Conservation (phyloP, 2,113 vertebrate genomes). For the Lepus europaeus region DNA sequence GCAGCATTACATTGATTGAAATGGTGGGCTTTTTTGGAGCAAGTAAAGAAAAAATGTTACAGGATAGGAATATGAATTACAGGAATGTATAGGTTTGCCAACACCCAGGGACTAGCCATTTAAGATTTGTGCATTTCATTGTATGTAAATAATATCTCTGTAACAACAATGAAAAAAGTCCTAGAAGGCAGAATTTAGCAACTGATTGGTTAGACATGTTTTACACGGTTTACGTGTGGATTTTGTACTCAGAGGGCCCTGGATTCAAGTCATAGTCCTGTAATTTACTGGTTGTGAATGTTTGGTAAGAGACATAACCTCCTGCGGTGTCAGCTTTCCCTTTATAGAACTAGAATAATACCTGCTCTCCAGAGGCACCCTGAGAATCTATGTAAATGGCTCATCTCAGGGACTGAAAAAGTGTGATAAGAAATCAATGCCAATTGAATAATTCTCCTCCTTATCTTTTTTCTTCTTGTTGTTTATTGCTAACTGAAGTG, state of each 20-base stretch:
- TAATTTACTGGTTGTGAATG: background rate
- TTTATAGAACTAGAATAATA: background rate
- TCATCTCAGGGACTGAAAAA: background rate
- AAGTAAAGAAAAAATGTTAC: background rate
- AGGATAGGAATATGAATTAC: background rate
- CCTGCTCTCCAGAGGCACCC: conserved; percentile 21
- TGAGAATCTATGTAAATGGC: background rate
- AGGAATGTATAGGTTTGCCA: background rate
- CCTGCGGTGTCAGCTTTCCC: conserved; percentile 6
- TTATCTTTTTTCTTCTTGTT: background rate
- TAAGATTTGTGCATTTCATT: background rate
- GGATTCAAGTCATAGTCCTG: conserved; percentile 22
- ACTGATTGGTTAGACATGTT: background rate
- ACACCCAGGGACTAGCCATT: background rate
- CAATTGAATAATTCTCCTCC: conserved; percentile 39
- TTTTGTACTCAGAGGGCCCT: background rate
- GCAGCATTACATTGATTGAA: background rate
- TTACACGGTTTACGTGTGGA: background rate
- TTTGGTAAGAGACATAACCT: background rate
- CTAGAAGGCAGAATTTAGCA: background rate
- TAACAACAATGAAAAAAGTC: background rate
- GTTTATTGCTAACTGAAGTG: conserved; percentile 46
- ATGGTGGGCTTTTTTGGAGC: background rate
- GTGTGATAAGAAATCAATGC: conserved; percentile 57
- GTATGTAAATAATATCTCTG: background rate